These are phyloP conservation scores for Selenia dentaria DNA, from an alignment of 2,888 invertebrate species.

Conservation along the genomic window DNA sequence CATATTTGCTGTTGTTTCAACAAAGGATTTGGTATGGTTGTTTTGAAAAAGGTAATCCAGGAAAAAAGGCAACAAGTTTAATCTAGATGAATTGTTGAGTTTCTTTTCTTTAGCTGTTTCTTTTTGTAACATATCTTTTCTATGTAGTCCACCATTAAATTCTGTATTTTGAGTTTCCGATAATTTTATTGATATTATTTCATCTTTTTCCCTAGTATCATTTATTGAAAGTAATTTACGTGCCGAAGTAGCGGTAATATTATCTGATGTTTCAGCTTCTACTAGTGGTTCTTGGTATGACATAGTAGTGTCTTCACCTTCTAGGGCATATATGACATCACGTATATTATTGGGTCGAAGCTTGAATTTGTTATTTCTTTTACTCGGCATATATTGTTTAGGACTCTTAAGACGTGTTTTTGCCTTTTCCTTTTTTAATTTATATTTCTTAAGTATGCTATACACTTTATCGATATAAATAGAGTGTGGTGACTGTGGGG, in stretches of 20 bases:
- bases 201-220: slow-evolving; percentile 3
- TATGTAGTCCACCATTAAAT: neutral
- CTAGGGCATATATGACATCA: slow-evolving; percentile 68
- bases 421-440: slow-evolving; percentile 22
- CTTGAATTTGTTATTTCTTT: slow-evolving; percentile 45
- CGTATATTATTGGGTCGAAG: slow-evolving; percentile 54
- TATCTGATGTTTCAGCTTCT: slow-evolving; percentile 53
- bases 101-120: neutral
- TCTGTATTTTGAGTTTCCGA: neutral
- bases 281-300: slow-evolving; percentile 47
- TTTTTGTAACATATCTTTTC: slow-evolving; percentile 3
- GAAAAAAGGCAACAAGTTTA: slow-evolving; percentile 54
- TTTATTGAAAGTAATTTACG: slow-evolving; percentile 19
- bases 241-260: slow-evolving; percentile 10
- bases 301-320: slow-evolving; percentile 43
- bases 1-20: slow-evolving; percentile 20
- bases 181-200: neutral
- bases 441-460: slow-evolving; percentile 49
- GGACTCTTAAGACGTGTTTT: slow-evolving; percentile 20
- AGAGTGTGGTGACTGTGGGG: slow-evolving; percentile 49
- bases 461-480: slow-evolving; percentile 59
- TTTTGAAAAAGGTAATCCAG: slow-evolving; percentile 57
- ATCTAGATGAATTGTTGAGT: slow-evolving; percentile 23
- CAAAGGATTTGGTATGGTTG: slow-evolving; percentile 29
- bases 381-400: slow-evolving; percentile 21